Percentiles rank a stretch among this genome's conserved stretches.
These are phyloP conservation scores for Lytechinus variegatus DNA, from an alignment of 35 echinoderm and acorn worm genomes.

Conservation along the genomic window DNA sequence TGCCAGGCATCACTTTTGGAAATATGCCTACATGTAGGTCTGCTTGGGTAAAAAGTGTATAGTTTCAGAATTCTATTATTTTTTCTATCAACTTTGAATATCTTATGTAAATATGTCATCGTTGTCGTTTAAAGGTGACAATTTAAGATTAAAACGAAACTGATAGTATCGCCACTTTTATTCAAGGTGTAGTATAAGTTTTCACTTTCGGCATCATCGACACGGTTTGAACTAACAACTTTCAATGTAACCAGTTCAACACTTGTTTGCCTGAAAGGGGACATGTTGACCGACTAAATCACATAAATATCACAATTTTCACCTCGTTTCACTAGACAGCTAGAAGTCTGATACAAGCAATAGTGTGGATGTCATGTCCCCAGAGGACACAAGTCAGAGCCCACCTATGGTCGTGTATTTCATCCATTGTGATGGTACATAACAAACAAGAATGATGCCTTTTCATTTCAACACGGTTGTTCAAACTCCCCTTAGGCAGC, in stretches of 20 bases:
- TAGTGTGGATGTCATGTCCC: background rate
- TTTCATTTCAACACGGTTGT: background rate
- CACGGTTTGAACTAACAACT: too few species aligned
- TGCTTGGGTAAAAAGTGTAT: background rate
- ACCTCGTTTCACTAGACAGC: background rate
- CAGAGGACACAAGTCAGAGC: background rate
- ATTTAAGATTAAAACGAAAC: too few species aligned
- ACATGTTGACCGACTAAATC: background rate
- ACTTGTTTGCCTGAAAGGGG: too few species aligned
- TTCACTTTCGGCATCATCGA: too few species aligned
- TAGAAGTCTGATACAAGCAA: background rate
- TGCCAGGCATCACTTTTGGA: background rate
- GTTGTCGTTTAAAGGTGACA: too few species aligned
- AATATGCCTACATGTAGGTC: background rate
- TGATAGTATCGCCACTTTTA: too few species aligned
- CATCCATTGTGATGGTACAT: background rate
- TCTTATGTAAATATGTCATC: too few species aligned
- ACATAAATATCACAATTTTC: background rate
- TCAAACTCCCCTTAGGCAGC: background rate
- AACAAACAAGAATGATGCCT: conserved; percentile 18
- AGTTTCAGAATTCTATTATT: too few species aligned
- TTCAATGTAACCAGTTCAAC: too few species aligned
- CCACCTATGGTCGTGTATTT: background rate
- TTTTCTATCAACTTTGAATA: too few species aligned
- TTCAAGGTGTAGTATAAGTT: too few species aligned